phyloP scores from a whole-genome alignment of 2,113 vertebrate genomes.

The Muscicapa adusta region DNA sequence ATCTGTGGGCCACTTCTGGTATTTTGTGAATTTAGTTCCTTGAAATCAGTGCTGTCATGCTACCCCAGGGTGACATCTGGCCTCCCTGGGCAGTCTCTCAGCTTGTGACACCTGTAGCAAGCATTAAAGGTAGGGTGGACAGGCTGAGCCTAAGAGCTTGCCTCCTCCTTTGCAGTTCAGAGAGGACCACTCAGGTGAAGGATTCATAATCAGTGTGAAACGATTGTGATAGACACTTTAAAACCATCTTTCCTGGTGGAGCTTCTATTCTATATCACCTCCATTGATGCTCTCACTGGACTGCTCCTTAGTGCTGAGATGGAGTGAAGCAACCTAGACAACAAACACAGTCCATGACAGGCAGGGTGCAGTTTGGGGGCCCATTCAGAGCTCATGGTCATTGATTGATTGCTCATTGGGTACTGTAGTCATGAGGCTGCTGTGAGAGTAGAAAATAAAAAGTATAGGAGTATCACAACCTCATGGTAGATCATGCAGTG shows the following conservation, averaged over 20 bases:
- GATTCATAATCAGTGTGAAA: background rate
- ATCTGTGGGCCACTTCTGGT: background rate
- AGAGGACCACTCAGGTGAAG: background rate
- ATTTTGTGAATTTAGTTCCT: background rate
- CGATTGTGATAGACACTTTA: background rate
- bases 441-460: background rate
- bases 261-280: rapidly evolving
- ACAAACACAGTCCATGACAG: background rate
- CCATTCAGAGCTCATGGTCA: background rate
- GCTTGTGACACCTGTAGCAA: background rate
- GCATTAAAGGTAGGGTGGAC: background rate
- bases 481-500: background rate
- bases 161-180: background rate
- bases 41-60: background rate
- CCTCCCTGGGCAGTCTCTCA: background rate
- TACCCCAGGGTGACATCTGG: background rate
- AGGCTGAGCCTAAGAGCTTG: background rate
- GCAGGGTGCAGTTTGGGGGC: background rate
- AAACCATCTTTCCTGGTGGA: background rate
- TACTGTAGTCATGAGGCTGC: background rate
- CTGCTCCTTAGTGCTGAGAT: background rate
- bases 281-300: background rate
- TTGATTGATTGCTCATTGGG: background rate
- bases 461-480: background rate
- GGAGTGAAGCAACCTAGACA: background rate